Base-by-base conservation (phyloP, 2,113 vertebrate species). In the Rousettus leschenaultii region DNA sequence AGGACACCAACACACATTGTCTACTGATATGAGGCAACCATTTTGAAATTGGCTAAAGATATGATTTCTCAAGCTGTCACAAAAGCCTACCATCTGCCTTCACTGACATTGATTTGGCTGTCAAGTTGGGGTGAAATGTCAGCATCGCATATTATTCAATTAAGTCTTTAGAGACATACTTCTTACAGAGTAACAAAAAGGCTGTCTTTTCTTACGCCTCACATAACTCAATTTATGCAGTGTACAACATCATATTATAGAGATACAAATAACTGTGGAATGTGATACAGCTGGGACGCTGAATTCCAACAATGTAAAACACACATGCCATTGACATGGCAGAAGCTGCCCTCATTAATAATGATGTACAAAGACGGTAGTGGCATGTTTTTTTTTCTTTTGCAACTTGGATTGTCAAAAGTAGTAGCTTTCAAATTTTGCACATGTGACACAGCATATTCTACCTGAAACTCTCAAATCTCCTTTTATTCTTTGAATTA, bases 51-150 rank as follows among this genome's bases (percentile, higher is more conserved):
- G 79, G 45, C 48, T 96, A 89, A 91, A 66, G 57, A 73, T 93
- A 96, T 97, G 97, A 96, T 97, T 95, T 59, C 65, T 97, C 88
- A 95, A 79, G 38, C 86, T 98, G 95, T 95, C 92, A 95, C 0
- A 6, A 98, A 89, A 88, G 95, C 63, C 90, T 96, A 73, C 74
- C 79, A 93, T 86, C 38, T 89, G 38, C 57, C 94, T 95, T 95
- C 83, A 97, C 97, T 96, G 98, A 92, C 87, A 97, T 92, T 91
- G 91, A 97, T 98, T 97, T 98, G 91, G 26, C 90, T 97, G 94
- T 97, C 93, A 98, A 96, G 96, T 97, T 73, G 51, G 73, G 63
- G 82, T 82, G 96, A 97, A 97, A 97, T 89, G 53, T 95, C 97
- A 97, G 75, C 95, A 96, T 95, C 74, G 97, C 90, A 96, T 95